These are phyloP conservation scores for Ochotona curzoniae DNA, from an alignment of 2,113 vertebrate species.

Conservation along the genomic window DNA sequence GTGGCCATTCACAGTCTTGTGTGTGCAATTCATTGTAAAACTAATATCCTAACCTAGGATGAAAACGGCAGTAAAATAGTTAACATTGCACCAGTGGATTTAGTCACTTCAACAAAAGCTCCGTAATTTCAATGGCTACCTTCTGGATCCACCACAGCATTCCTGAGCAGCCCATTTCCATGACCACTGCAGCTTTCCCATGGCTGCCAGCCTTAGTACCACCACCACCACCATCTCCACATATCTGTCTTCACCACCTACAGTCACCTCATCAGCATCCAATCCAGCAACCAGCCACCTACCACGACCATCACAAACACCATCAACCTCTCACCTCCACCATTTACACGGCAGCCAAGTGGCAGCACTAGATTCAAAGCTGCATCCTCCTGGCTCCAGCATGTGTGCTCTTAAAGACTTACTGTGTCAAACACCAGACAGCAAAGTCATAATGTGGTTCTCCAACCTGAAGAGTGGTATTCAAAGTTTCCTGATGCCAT, in stretches of 20 bases:
- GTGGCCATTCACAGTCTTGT: background rate
- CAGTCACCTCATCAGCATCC: background rate
- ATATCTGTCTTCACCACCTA: background rate
- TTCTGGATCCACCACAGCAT: background rate
- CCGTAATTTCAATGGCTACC: background rate
- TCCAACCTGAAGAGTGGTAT: too few species aligned
- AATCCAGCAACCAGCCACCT: too few species aligned
- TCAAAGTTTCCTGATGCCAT: too few species aligned
- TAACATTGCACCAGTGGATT: too few species aligned
- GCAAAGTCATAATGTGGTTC: too few species aligned
- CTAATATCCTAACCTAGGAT: background rate
- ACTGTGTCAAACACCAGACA: background rate
- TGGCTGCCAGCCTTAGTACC: too few species aligned
- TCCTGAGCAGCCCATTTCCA: background rate
- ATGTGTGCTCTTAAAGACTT: background rate
- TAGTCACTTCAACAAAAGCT: background rate
- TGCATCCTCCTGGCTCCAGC: background rate
- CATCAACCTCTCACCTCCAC: background rate
- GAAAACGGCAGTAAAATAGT: background rate
- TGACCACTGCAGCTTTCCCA: rapidly evolving
- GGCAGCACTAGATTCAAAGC: background rate
- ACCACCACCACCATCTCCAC: too few species aligned
- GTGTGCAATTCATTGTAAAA: background rate
- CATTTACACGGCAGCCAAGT: background rate
- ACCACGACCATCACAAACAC: too few species aligned